Evolutionary conservation across 2,888 invertebrate species (phyloP).

Genomic region (Laothoe populi): DNA sequence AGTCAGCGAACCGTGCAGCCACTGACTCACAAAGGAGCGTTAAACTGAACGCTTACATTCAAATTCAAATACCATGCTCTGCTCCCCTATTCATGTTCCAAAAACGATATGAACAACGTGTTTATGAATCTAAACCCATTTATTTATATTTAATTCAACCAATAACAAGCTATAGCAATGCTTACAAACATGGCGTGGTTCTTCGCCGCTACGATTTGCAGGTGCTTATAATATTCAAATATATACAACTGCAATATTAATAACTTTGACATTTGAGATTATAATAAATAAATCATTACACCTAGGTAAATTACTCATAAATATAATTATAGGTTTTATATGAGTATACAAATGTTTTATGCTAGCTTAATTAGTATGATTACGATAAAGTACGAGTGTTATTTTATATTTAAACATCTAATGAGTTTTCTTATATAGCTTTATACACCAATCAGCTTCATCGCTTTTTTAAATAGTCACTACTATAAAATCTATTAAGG

Average conservation of each 20-base stretch:
- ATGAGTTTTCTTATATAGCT: too few relatives aligned
- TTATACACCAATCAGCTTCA: too few relatives aligned
- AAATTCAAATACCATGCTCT: slow-evolving; percentile 54
- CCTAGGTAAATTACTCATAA: too few relatives aligned
- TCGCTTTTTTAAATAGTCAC: too few relatives aligned
- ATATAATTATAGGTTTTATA: too few relatives aligned
- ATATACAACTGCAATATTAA: background rate
- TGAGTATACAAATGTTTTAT: too few relatives aligned
- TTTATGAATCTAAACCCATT: slow-evolving; percentile 29
- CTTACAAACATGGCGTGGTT: background rate
- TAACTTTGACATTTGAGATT: background rate
- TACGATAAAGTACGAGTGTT: too few relatives aligned
- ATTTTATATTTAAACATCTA: too few relatives aligned
- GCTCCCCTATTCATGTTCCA: slow-evolving; percentile 48
- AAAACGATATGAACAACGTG: slow-evolving; percentile 47
- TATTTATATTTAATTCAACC: slow-evolving; percentile 15
- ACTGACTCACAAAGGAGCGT: slow-evolving; percentile 73
- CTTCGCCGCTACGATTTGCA: background rate
- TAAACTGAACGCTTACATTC: slow-evolving; percentile 66
- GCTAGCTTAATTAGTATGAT: too few relatives aligned
- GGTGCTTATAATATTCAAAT: background rate
- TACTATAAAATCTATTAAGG: too few relatives aligned
- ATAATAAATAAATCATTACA: background rate
- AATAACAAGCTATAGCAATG: background rate
- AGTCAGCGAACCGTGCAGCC: slow-evolving; percentile 71